phyloP scores from a whole-genome alignment of 2,797 vertebrate species.

The Psittacula derbiana region DNA sequence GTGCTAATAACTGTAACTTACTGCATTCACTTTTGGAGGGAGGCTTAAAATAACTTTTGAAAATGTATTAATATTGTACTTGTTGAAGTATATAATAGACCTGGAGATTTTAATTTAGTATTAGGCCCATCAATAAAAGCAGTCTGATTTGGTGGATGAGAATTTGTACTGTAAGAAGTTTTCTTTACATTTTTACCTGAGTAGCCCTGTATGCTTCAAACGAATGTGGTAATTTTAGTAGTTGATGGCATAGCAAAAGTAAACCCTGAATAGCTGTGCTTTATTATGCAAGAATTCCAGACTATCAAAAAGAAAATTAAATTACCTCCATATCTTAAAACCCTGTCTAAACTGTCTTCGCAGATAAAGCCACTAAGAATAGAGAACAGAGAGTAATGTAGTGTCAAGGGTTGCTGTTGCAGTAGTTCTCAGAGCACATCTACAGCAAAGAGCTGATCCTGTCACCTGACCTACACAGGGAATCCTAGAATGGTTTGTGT shows the following conservation, averaged over 20 bases:
- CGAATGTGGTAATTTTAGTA: conserved; percentile 35
- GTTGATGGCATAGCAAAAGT: conserved; percentile 29
- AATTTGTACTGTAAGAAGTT: conserved; percentile 18
- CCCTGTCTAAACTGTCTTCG: background rate
- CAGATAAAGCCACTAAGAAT: background rate
- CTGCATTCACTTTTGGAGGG: conserved; percentile 30
- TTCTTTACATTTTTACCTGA: conserved; percentile 27
- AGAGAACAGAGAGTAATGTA: background rate
- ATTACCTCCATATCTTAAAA: conserved; percentile 2
- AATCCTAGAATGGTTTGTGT: background rate
- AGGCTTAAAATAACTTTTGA: conserved; percentile 50
- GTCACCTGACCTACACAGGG: background rate
- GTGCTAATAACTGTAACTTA: conserved; percentile 53
- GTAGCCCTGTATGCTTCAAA: background rate
- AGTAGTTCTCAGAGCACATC: background rate
- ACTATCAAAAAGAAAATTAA: conserved; percentile 44
- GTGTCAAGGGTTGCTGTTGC: accelerated
- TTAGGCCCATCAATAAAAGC: conserved; percentile 41
- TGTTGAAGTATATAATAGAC: conserved; percentile 45
- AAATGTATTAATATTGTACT: conserved; percentile 37
- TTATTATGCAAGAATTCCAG: conserved; percentile 31
- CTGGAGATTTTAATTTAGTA: conserved; percentile 43
- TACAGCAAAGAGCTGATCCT: background rate
- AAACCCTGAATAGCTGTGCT: conserved; percentile 30
- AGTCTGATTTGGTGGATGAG: conserved; percentile 28